phyloP scores from a whole-genome alignment of 30 jellyfish, hydroid and myxozoan species.

The Aurelia aurita complex sp. Pacific region DNA sequence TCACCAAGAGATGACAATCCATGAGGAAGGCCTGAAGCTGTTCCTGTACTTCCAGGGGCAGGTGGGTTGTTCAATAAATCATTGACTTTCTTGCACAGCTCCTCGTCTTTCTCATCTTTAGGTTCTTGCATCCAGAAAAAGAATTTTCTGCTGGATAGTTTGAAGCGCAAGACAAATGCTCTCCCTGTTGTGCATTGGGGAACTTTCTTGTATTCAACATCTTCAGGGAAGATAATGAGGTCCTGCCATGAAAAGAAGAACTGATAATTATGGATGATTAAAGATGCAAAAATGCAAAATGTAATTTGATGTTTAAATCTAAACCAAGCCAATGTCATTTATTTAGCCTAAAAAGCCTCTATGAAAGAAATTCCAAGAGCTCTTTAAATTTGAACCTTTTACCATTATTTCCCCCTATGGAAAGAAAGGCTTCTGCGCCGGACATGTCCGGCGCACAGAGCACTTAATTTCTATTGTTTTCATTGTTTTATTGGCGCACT shows the following conservation, averaged over 20 bases:
- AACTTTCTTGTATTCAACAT: constrained; percentile 92
- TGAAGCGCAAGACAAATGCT: constrained; percentile 84
- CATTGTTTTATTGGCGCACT: too few relatives aligned
- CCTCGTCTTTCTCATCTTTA: constrained; percentile 92
- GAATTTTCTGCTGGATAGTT: constrained; percentile 86
- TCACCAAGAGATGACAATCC: constrained; percentile 98
- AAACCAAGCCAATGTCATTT: too few relatives aligned
- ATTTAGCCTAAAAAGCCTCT: too few relatives aligned
- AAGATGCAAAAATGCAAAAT: too few relatives aligned
- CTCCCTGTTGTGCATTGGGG: constrained; percentile 98
- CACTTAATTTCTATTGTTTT: too few relatives aligned
- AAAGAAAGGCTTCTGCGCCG: too few relatives aligned
- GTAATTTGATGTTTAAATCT: too few relatives aligned
- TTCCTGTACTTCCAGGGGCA: constrained; percentile 84
- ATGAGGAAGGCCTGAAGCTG: constrained; percentile 84
- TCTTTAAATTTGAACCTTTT: too few relatives aligned
- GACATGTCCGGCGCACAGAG: too few relatives aligned
- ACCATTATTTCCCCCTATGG: too few relatives aligned
- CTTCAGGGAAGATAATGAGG: constrained; percentile 95
- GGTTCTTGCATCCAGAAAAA: constrained; percentile 99
- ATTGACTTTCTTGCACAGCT: constrained; percentile 85
- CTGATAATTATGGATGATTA: too few relatives aligned
- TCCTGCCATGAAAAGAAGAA: constrained; percentile 58
- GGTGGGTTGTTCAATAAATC: constrained; percentile 94
- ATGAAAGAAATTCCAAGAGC: too few relatives aligned